Base-by-base conservation (phyloP, 1,140 invertebrate species). In the Penaeus vannamei region DNA sequence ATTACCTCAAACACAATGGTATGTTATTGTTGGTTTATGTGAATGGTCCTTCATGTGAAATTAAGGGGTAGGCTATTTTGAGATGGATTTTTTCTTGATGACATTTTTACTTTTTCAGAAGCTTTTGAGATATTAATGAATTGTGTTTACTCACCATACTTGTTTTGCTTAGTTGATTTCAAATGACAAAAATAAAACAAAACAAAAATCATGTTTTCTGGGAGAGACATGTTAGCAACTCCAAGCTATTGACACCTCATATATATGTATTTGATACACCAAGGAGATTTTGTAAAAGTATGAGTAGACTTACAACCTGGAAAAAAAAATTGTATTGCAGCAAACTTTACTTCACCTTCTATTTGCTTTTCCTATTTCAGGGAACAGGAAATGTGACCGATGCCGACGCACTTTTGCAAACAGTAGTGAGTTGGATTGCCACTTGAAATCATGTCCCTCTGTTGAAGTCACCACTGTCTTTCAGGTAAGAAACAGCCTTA, bases 1-100 rank as follows among this genome's bases (percentile, higher is more conserved):
- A 89, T 79, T 42, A 84, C 32, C 66, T 89, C 82, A 89, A 85
- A n/a, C 87, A 89, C 26, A 83, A 89, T 36, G 87, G 87, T 89
- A 66, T 42, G 62, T 32, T 53, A 17, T 12, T 53, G 53, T 17
- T 10, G 10, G 53, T 14, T 53, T 53, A 53, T 53, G 53, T 14
- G 1, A 14, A 53, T 53, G 53, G 14, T 8, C 53, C 10, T 14
- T 53, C 10, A 53, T 53, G 53, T 53, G 53, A 53, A 53, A 53
- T 14, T 53, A 1, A 17, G 1, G 14, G 10, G 53, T 53, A 14
- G 17, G 10, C 53, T 10, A 12, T 14, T 12, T 53, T 53, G 17
- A 53, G 53, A 53, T 53, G 53, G 14, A 12, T 5, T 53, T 53
- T 12, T 14, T 5, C 0, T 53, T 53, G 10, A 53, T 2, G 1